Conservation (phyloP, 2,888 invertebrate genomes). For the Coleophora deauratella region DNA sequence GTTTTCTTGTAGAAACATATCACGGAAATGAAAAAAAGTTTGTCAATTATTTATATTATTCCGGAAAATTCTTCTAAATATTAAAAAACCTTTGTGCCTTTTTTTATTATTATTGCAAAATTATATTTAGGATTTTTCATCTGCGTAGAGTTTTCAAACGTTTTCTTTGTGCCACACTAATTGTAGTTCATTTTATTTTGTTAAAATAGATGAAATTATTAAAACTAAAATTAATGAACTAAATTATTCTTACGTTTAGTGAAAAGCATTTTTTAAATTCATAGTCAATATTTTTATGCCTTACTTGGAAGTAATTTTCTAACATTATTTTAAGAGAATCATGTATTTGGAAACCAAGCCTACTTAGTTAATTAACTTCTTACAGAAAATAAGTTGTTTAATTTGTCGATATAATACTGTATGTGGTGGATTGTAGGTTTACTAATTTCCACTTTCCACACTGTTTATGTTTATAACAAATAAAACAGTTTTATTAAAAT, state of each 20-base stretch:
- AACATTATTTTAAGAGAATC: constrained; percentile 1
- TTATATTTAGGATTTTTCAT: constrained; percentile 31
- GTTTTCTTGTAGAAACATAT: no score
- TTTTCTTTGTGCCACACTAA: constrained; percentile 55
- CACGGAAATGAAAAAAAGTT: constrained; percentile 2
- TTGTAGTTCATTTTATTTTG: constrained; percentile 4
- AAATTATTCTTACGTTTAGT: no score
- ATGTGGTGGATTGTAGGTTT: constrained; percentile 12
- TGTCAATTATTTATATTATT: constrained; percentile 1
- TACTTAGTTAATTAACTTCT: constrained; percentile 2
- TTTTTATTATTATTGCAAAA: constrained; percentile 49
- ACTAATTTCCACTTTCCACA: constrained; percentile 69
- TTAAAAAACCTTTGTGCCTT: constrained; percentile 42
- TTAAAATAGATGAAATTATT: neutral
- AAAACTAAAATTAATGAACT: no score
- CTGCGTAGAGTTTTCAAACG: constrained; percentile 17
- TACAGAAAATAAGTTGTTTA: neutral
- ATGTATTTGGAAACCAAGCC: neutral
- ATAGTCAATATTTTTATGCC: constrained; percentile 11
- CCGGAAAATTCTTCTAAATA: constrained; percentile 9
- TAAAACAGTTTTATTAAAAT: constrained; percentile 46
- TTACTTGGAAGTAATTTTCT: constrained; percentile 2
- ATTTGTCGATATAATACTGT: neutral
- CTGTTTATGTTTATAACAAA: constrained; percentile 66
- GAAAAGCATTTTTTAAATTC: constrained; percentile 5